A percentile compares a stretch with the other conserved stretches of the same genome.
Evolutionary conservation across 2,888 invertebrate genomes (phyloP).

Genomic region (Liposcelis brunnea): DNA sequence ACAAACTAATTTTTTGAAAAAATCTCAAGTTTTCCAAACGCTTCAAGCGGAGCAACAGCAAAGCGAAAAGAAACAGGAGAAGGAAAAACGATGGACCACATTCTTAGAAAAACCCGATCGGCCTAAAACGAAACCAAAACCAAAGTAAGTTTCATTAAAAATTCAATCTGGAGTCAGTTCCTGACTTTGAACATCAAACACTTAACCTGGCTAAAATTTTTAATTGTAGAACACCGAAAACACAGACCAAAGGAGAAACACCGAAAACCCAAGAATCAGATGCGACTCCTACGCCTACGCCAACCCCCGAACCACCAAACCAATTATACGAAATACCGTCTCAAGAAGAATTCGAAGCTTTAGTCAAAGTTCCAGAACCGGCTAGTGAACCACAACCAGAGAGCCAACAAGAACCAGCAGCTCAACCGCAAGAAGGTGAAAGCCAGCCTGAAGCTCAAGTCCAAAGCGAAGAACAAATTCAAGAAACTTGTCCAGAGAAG

Average conservation of each 20-base stretch:
- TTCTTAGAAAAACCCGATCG: slow-evolving; percentile 58
- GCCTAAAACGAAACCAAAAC: slow-evolving; percentile 35
- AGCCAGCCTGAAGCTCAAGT: slow-evolving; percentile 7
- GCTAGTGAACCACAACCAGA: neutral
- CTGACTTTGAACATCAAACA: too few species aligned
- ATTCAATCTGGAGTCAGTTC: neutral
- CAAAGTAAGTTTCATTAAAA: slow-evolving; percentile 1
- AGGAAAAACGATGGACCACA: slow-evolving; percentile 49
- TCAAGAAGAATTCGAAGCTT: slow-evolving; percentile 19
- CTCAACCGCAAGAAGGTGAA: slow-evolving; percentile 4
- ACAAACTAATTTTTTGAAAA: slow-evolving; percentile 40
- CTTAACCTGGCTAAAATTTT: too few species aligned
- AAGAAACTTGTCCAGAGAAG: neutral
- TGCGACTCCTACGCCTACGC: neutral
- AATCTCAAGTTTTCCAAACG: slow-evolving; percentile 48
- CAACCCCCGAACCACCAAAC: slow-evolving; percentile 6
- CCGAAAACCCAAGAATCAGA: neutral
- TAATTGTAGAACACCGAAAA: too few species aligned
- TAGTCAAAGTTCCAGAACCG: slow-evolving; percentile 22
- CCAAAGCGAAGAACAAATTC: neutral
- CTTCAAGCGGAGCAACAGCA: slow-evolving; percentile 37
- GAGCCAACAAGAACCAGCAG: neutral
- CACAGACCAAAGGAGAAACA: neutral
- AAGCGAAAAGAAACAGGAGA: slow-evolving; percentile 32
- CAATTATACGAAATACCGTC: slow-evolving; percentile 6